phyloP scores from a whole-genome alignment of 2,797 vertebrate species.

The Fringilla coelebs region DNA sequence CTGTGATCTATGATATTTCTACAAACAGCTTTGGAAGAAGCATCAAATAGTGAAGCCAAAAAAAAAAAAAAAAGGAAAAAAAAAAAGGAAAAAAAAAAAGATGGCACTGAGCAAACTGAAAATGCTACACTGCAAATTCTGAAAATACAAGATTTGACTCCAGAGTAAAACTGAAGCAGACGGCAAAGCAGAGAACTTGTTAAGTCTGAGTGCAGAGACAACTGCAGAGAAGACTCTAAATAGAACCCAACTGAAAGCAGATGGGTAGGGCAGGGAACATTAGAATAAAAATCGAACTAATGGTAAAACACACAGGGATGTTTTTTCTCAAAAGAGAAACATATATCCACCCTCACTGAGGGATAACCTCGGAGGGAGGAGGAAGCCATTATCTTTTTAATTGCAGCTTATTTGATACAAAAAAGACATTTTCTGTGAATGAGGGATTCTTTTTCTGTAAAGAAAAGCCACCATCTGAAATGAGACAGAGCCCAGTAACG shows the following conservation, averaged over 20 bases:
- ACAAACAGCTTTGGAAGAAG: not conserved
- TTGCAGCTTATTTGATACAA: not conserved
- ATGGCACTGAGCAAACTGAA: not conserved
- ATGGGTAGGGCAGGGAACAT: conserved; percentile 33
- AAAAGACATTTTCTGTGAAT: conserved; percentile 11
- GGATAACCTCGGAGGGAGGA: not conserved
- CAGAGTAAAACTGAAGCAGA: conserved; percentile 43
- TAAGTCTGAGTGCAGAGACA: conserved; percentile 46
- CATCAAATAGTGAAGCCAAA: not conserved
- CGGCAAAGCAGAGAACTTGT: conserved; percentile 52
- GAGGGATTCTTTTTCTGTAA: not conserved
- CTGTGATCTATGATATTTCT: not conserved
- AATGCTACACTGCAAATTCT: conserved; percentile 18
- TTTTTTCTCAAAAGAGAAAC: conserved; percentile 5
- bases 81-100: not conserved
- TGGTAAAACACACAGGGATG: conserved; percentile 30
- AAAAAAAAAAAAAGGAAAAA: not conserved
- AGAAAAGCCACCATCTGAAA: conserved; percentile 34
- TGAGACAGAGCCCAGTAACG: not conserved
- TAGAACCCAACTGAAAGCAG: conserved; percentile 53
- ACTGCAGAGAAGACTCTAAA: conserved; percentile 53
- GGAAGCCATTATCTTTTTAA: conserved; percentile 6
- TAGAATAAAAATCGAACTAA: conserved; percentile 23
- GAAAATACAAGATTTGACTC: conserved; percentile 23
- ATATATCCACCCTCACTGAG: not conserved